These are phyloP conservation scores for Philypnodon macrostomus DNA, from an alignment of 2,797 vertebrate species.

Conservation along the genomic window DNA sequence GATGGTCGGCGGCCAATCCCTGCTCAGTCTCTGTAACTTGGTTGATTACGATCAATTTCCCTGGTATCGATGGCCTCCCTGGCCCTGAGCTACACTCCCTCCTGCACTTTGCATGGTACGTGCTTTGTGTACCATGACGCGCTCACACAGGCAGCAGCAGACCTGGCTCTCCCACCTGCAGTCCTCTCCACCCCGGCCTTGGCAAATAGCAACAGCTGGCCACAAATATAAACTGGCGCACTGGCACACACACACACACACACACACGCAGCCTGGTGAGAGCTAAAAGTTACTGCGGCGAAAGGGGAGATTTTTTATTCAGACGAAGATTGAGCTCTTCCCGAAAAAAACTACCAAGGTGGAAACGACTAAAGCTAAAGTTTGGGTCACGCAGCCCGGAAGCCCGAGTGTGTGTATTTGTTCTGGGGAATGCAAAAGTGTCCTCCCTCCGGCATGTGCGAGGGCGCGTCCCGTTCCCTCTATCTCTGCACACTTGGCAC, in stretches of 20 bases:
- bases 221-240: constrained; percentile 29
- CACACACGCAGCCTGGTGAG: constrained; percentile 29
- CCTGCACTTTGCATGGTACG: constrained; percentile 79
- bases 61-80: constrained; percentile 79
- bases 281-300: constrained; percentile 56
- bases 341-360: constrained; percentile 52
- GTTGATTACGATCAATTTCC: constrained; percentile 86
- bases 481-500: constrained; percentile 82
- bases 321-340: constrained; percentile 45
- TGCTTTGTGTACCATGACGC: constrained; percentile 81
- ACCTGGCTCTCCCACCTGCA: constrained; percentile 52
- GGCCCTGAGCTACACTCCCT: constrained; percentile 79
- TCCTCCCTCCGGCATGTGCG: constrained; percentile 72
- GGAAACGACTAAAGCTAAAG: constrained; percentile 58
- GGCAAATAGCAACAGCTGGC: constrained; percentile 58
- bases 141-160: constrained; percentile 57
- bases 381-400: constrained; percentile 56
- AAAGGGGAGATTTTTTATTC: constrained; percentile 17
- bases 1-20: constrained; percentile 71
- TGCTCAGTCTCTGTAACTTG: constrained; percentile 80
- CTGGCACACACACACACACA: constrained; percentile 33
- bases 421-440: constrained; percentile 67
- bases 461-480: constrained; percentile 75
- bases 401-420: constrained; percentile 64
- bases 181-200: constrained; percentile 47